Evolutionary conservation across 2,888 invertebrate species (phyloP).

Genomic region (Trachelus tabidus): DNA sequence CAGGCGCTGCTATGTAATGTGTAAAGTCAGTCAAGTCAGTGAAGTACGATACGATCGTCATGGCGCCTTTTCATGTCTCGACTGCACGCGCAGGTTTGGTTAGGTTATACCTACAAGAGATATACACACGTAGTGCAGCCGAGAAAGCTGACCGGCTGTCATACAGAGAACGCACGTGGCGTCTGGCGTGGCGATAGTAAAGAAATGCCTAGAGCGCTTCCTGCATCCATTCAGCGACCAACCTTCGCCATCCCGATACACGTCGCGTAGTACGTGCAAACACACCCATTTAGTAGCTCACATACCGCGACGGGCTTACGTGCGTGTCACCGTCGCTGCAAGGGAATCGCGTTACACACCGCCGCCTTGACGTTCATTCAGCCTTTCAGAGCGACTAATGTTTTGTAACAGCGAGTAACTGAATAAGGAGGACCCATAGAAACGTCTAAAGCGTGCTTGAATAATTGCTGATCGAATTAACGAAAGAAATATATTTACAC

Average conservation of each 20-base stretch:
- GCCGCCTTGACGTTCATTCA: not conserved
- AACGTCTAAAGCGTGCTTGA: not conserved
- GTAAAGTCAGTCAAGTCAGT: not conserved
- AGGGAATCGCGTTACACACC: not conserved
- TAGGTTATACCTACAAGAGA: not conserved
- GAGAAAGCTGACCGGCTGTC: not conserved
- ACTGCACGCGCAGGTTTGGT: not conserved
- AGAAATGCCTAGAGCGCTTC: not conserved
- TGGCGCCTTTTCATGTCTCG: not conserved
- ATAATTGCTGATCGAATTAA: not conserved
- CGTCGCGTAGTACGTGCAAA: not conserved
- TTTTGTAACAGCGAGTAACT: not conserved
- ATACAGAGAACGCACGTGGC: not conserved
- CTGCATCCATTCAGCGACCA: not conserved
- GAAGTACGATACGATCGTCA: not conserved
- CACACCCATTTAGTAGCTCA: constrained; percentile 9
- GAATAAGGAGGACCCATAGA: not conserved
- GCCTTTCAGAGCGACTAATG: not conserved
- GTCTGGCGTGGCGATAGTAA: not conserved
- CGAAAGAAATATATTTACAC: not conserved
- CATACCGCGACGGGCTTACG: constrained; percentile 4
- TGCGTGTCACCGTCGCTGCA: not conserved
- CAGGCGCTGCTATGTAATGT: not conserved
- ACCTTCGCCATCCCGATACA: not conserved
- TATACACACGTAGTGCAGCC: not conserved